Base-by-base conservation (phyloP, 2,888 invertebrate species). In the Epirrita christyi region DNA sequence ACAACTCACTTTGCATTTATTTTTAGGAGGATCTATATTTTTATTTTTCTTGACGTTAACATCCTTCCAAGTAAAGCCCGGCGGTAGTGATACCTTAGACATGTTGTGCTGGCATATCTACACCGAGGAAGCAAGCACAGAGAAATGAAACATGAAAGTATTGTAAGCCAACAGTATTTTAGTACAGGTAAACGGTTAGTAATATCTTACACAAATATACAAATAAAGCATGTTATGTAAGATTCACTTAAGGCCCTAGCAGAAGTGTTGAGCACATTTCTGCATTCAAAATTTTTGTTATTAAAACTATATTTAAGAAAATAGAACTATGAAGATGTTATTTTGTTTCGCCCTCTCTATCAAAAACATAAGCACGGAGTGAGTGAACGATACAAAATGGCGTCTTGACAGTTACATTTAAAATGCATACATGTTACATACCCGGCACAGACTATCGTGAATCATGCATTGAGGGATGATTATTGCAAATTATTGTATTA, bases 1-100 rank as follows among this genome's bases (percentile, higher is more conserved):
- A 64, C 59, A 32, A 87, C 88, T 88, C 85, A 88, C 88, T 75
- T 81, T 79, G 72, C 75, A 75, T 67, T 80, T 79, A 77, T 80
- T 80, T 78, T 86, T 83, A 81, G 80, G 73, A 73, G 75, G 72
- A 71, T 80, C 80, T 80, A 81, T 85, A 80, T 74, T 81, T 84
- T 84, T 86, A 76, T 81, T 86, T 85, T 85, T 88, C 59, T 59
- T 59, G 59, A 38, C 34, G 82, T 78, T 81, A 76, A 84, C 76
- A 67, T 88, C 88, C 83, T 85, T 88, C 88, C 88, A 88, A 58
- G 85, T 82, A 81, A 88, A 88, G 73, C 88, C 88, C 70, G 88
- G 86, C 75, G 88, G 86, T 67, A 85, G 84, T 70, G 85, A 76
- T 76, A 86, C 72, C 75, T 86, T 87, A 81, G 82, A 73, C 83